phyloP scores from a whole-genome alignment of 2,888 invertebrate genomes.

The Dinocampus coccinellae region DNA sequence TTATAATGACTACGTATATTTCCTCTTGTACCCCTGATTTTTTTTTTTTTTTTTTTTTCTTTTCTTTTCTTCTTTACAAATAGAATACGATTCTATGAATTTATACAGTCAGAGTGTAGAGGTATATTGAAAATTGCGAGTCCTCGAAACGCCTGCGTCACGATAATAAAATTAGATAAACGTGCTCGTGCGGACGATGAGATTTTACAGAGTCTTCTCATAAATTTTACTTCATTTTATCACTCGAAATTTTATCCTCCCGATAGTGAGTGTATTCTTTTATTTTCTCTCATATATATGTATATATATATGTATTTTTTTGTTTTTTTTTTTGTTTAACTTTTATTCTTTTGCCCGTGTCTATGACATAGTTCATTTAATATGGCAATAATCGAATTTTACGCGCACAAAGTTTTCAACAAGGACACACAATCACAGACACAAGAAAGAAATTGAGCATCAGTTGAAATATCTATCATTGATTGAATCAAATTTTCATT shows the following conservation, averaged over 20 bases:
- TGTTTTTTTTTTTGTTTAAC: neutral
- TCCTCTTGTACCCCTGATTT: neutral
- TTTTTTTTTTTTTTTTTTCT: neutral
- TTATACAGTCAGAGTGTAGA: conserved; percentile 37
- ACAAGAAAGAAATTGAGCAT: neutral
- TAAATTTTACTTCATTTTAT: neutral
- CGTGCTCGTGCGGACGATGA: neutral
- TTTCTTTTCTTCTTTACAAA: conserved; percentile 23
- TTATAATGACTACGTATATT: neutral
- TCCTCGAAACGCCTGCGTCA: conserved; percentile 42
- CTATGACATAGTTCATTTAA: neutral
- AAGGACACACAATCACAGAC: neutral
- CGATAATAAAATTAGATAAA: conserved; percentile 30
- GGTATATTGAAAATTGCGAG: conserved; percentile 27
- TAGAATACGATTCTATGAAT: conserved; percentile 1
- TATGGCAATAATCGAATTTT: too few relatives aligned
- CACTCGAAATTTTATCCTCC: neutral
- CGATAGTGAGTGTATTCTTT: neutral
- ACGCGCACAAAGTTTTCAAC: neutral
- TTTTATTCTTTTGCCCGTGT: neutral
- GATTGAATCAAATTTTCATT: neutral
- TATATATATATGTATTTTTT: too few relatives aligned
- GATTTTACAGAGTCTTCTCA: neutral
- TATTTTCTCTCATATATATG: neutral
- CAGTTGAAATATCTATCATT: neutral